Base-by-base conservation (phyloP, 1,140 invertebrate species). In the Cyclargus thomasi region DNA sequence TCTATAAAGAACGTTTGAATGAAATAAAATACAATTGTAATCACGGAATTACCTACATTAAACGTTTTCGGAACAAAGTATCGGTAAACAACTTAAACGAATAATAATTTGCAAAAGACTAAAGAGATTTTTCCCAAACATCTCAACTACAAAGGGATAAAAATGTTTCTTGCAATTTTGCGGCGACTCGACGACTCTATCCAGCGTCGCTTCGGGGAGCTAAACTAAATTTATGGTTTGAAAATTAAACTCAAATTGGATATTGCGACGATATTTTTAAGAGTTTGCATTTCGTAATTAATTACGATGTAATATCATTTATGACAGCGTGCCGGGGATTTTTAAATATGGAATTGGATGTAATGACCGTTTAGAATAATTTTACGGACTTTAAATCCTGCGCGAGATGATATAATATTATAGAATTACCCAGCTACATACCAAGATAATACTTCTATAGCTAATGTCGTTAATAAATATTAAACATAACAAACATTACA, bases 181-280 rank as follows among this genome's bases (percentile, higher is more conserved):
- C 77, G 77, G 77, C 73, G 78, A 83, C 78, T 77, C 78, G 72
- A 59, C 72, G 80, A 80, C 78, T 81, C 83, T 84, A 81, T 83
- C 80, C 79, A 72, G 76, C 75, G 73, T 72, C 81, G 79, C 82
- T 78, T 75, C 78, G 81, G 82, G 82, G 79, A 86, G 82, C 83
- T 81, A 90, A 88, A 90, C 84, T 78, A 81, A 88, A 88, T 90
- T 90, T 90, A 83, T 84, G 82, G 73, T 84, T 83, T 77, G 79
- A 87, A 90, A 88, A 88, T 90, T 87, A 88, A 90, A 90, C 81
- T 85, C 83, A 90, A 88, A 90, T 88, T 88, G 84, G 79, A 84
- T 85, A 84, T 85, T 72, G 72, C 76, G 70, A 77, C 74, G 83
- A 82, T 86, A 87, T 86, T 85, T 87, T 88, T 86, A 79, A 76